Evolutionary conservation across 2,113 vertebrate species (phyloP), one percentile per base, ranked within the genome.

Genomic region (Nannospalax galili): DNA sequence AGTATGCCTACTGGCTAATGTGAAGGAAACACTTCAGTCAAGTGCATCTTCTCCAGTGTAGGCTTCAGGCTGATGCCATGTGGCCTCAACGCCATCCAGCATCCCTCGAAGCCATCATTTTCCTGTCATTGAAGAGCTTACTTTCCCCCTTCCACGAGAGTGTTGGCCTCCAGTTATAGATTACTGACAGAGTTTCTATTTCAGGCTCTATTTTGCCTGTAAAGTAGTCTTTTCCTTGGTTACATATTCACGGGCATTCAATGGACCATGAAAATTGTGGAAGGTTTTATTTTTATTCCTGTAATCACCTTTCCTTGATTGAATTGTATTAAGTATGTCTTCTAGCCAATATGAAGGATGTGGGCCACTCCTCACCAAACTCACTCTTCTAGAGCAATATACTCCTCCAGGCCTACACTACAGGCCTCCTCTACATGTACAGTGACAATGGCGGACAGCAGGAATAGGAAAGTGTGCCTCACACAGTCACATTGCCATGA

Each of bases 311-410:
- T 65, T 30, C 64, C 16, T 37, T 45, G 74, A 67, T 7, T 32
- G 37, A 67, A 45, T 48, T 45, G 30, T 19, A 65, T 17, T 52
- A 65, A 81, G 40, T 10, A 48, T 65, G 81, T 35, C 10, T 65
- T 3, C 17, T 84, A 84, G 81, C 26, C 32, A 65, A 67, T 32
- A 32, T 28, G 32, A 85, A 70, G 65, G 45, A 32, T 8, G 3
- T 74, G 56, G 28, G 67, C n/a, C 28, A 84, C 32, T 88, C 24
- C 20, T 92, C 1, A 73, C 32, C 40, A 72, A 88, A 82, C 24
- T 82, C 22, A 90, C 10, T 81, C 35, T 87, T 96, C n/a, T 56
- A 86, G 73, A 90, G n/a, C 35, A 88, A 56, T 69, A 37, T 56
- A 42, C 19, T 15, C 5, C 37, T 82, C 17, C 4, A 88, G 67